These are phyloP conservation scores for Phrynocephalus vlangalii DNA, from an alignment of 2,797 vertebrate species.

Conservation along the genomic window DNA sequence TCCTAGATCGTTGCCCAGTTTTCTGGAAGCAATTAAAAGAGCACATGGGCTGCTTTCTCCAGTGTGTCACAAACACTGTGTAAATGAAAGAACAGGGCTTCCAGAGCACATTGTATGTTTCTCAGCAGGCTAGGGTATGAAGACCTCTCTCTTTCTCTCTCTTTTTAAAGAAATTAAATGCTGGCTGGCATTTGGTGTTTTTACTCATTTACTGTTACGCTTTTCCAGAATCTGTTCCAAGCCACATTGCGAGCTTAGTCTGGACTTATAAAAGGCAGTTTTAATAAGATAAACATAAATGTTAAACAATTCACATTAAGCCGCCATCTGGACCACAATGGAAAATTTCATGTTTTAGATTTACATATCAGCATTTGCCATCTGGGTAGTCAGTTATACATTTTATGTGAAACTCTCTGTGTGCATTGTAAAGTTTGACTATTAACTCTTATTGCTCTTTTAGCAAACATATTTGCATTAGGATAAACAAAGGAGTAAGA, in stretches of 20 bases:
- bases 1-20: neutral
- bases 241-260: conserved; percentile 64
- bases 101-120: neutral
- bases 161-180: conserved; percentile 10
- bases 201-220: conserved; percentile 63
- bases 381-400: conserved; percentile 75
- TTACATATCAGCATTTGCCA: conserved; percentile 76
- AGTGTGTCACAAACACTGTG: neutral
- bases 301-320: conserved; percentile 76
- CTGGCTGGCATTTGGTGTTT: conserved; percentile 40
- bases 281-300: conserved; percentile 79
- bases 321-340: conserved; percentile 72
- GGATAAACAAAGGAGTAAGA: conserved; percentile 68
- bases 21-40: neutral
- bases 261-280: conserved; percentile 74
- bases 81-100: neutral
- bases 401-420: conserved; percentile 73
- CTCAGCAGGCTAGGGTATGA: neutral
- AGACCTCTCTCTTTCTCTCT: neutral
- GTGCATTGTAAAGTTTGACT: conserved; percentile 71
- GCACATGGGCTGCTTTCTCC: neutral
- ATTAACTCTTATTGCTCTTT: conserved; percentile 73
- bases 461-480: conserved; percentile 70
- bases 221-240: conserved; percentile 63
- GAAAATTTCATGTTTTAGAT: conserved; percentile 78